phyloP scores from a whole-genome alignment of 2,113 vertebrate species.

The Pseudolaguvia tuberculata region DNA sequence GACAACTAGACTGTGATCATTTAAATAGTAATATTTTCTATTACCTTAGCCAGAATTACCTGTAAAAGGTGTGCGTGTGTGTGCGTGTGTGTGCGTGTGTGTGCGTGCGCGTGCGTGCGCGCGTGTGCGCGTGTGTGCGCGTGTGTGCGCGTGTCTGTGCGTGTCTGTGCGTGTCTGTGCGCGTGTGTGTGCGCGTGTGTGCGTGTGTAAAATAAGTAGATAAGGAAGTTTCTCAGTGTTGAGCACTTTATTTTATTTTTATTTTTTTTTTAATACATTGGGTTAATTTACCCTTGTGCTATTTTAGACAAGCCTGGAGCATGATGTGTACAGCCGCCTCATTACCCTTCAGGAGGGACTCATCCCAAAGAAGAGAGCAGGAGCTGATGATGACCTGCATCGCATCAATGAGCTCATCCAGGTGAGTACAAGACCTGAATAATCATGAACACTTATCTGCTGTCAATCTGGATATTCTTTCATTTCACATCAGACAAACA shows the following conservation, averaged over 20 bases:
- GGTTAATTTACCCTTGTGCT: not conserved
- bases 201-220: too few relatives aligned
- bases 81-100: too few relatives aligned
- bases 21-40: too few relatives aligned
- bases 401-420: constrained; percentile 97
- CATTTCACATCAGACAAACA: not conserved
- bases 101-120: too few relatives aligned
- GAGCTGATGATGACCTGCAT: constrained; percentile 89
- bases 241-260: not conserved
- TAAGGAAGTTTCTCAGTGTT: too few relatives aligned
- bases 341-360: constrained; percentile 92
- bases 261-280: not conserved
- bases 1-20: too few relatives aligned
- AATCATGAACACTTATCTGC: not conserved
- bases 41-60: too few relatives aligned
- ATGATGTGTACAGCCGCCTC: constrained; percentile 92
- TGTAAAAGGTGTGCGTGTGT: too few relatives aligned
- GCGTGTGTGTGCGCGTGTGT: too few relatives aligned
- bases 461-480: not conserved
- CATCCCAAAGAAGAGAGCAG: constrained; percentile 95
- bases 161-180: too few relatives aligned
- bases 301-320: constrained; percentile 85
- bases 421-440: constrained; percentile 62
- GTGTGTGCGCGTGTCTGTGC: too few relatives aligned
- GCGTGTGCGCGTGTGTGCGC: too few relatives aligned